Percentiles rank a stretch among this genome's conserved stretches.
Conservation (phyloP, 2,797 vertebrate species). For the Gorsachius magnificus region DNA sequence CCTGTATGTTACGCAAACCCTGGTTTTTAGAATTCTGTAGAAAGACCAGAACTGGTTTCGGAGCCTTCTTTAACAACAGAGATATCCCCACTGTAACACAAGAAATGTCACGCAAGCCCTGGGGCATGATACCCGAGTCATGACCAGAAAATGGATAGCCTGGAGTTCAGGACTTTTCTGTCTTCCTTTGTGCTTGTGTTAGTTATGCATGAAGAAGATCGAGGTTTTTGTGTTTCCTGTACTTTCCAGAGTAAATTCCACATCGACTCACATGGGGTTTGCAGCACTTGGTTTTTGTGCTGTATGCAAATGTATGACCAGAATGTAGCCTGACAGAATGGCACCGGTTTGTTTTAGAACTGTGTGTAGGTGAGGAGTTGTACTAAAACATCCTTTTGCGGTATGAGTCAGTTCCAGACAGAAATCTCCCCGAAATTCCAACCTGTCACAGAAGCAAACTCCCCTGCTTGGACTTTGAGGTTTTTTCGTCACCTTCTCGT, state of each 20-base stretch:
- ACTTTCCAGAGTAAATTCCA: slow-evolving; percentile 55
- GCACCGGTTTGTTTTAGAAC: neutral
- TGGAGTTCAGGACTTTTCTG: neutral
- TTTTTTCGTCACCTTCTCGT: neutral
- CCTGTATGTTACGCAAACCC: neutral
- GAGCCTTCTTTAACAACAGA: neutral
- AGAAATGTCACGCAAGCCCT: neutral
- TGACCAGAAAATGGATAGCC: neutral
- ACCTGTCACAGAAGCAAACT: neutral
- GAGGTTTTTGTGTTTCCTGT: neutral
- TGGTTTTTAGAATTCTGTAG: neutral
- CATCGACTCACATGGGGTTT: neutral
- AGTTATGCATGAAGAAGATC: neutral
- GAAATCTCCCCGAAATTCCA: slow-evolving; percentile 40
- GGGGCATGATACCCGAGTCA: neutral
- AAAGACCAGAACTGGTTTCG: neutral
- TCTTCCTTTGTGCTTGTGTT: neutral
- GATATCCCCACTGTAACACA: neutral
- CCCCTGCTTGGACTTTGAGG: neutral
- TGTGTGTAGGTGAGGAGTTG: slow-evolving; percentile 6
- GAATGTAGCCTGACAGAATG: neutral
- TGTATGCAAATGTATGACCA: slow-evolving; percentile 30
- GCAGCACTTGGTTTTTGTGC: neutral
- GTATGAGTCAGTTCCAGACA: slow-evolving; percentile 21
- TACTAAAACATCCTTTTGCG: neutral